Conservation (phyloP, 2,113 vertebrate species). For the Ptilonorhynchus violaceus region DNA sequence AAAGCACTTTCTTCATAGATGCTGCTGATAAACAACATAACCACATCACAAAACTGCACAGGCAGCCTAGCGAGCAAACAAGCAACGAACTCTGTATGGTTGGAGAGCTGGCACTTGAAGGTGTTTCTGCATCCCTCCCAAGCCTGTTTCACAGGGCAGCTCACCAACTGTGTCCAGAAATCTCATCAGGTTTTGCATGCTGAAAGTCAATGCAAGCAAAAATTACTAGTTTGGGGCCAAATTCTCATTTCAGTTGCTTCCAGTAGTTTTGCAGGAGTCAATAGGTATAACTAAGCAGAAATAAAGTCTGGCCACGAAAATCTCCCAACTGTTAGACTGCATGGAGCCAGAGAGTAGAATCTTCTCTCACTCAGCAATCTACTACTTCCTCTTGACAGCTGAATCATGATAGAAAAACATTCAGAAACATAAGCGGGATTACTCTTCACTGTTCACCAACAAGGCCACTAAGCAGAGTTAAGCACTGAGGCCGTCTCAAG, state of each 20-base stretch:
- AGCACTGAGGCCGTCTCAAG: fast-evolving
- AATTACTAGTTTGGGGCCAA: background rate
- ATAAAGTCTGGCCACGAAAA: background rate
- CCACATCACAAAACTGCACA: background rate
- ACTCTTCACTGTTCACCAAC: background rate
- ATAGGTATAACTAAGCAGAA: background rate
- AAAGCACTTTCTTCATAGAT: background rate
- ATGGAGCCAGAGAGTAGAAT: background rate
- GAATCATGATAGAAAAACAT: background rate
- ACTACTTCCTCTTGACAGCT: background rate
- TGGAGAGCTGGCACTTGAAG: background rate
- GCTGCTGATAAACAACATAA: background rate
- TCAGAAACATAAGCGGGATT: background rate
- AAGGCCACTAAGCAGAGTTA: background rate
- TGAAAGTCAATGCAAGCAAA: background rate
- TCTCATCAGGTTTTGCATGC: background rate
- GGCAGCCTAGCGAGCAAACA: background rate
- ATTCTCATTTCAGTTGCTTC: background rate
- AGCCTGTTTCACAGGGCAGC: background rate
- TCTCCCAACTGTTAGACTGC: background rate
- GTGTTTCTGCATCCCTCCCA: background rate
- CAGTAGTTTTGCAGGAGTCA: background rate
- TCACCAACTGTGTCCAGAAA: background rate
- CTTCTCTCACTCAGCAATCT: background rate
- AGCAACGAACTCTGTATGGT: background rate